These are phyloP conservation scores for Augiades crinisus DNA, from an alignment of 2,888 invertebrate species.

Conservation along the genomic window DNA sequence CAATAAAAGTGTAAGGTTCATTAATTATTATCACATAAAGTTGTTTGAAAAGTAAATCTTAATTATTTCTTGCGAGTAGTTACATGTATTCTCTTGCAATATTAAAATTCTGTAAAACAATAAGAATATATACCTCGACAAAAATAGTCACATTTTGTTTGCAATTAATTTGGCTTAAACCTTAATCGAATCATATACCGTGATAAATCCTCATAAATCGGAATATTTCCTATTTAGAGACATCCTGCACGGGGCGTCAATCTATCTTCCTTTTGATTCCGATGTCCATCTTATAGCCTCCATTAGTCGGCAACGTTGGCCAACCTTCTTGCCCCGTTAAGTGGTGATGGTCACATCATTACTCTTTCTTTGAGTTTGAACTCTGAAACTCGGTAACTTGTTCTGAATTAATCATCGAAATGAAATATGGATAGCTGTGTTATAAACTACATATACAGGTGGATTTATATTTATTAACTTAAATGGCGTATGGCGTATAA, in stretches of 20 bases:
- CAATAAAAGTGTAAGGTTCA: too few species aligned
- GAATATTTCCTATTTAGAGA: constrained; percentile 1
- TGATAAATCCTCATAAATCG: constrained; percentile 1
- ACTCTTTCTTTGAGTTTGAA: constrained; percentile 22
- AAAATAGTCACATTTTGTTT: too few species aligned
- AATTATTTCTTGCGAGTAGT: too few species aligned
- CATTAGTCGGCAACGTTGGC: constrained; percentile 19
- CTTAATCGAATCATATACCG: too few species aligned
- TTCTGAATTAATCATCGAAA: constrained; percentile 5
- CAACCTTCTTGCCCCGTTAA: constrained; percentile 10
- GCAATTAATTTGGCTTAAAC: too few species aligned
- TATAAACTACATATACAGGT: not conserved
- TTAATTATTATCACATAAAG: too few species aligned
- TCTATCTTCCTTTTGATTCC: constrained; percentile 22
- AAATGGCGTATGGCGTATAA: too few species aligned
- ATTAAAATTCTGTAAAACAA: too few species aligned
- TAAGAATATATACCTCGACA: too few species aligned
- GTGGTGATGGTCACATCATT: constrained; percentile 24
- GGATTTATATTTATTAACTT: too few species aligned
- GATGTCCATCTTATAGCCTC: constrained; percentile 20
- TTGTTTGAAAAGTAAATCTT: too few species aligned
- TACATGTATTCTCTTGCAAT: too few species aligned
- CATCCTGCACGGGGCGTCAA: constrained; percentile 6
- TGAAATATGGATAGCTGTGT: not conserved
- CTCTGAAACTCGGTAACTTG: constrained; percentile 1